Conservation (phyloP, 2,888 invertebrate species). For the Ormyrus nitidulus region DNA sequence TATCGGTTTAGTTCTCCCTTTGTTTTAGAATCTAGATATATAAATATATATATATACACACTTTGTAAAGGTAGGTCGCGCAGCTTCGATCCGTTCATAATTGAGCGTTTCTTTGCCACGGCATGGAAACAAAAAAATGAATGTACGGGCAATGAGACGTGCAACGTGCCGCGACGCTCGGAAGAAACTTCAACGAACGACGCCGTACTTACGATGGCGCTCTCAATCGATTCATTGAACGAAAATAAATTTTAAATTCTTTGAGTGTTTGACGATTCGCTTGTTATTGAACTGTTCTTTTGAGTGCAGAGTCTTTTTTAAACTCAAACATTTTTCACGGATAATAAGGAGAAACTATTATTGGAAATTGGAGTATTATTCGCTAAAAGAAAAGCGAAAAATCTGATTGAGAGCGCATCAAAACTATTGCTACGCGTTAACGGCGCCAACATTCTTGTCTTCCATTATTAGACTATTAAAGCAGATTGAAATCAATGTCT, state of each 20-base stretch:
- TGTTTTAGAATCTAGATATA: constrained; percentile 15
- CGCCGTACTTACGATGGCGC: constrained; percentile 3
- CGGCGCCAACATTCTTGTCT: constrained; percentile 4
- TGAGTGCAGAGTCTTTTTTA: too few relatives aligned
- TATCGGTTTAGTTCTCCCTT: constrained; percentile 10
- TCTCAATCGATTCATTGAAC: not conserved
- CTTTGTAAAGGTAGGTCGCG: not conserved
- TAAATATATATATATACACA: not conserved
- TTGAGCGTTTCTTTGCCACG: constrained; percentile 23
- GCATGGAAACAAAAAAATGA: constrained; percentile 5
- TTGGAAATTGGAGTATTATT: too few relatives aligned
- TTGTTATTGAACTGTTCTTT: too few relatives aligned
- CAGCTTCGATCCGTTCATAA: constrained; percentile 28
- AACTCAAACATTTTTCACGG: too few relatives aligned
- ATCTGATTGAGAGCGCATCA: too few relatives aligned
- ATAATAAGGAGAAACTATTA: too few relatives aligned
- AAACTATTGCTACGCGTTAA: not conserved
- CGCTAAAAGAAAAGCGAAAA: too few relatives aligned
- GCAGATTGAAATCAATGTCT: constrained; percentile 65
- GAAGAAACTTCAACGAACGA: constrained; percentile 17
- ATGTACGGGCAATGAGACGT: not conserved
- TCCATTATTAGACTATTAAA: not conserved
- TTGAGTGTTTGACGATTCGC: too few relatives aligned
- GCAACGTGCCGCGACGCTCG: not conserved
- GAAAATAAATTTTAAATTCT: too few relatives aligned